Percentiles rank a stretch among this genome's conserved stretches.
These are phyloP conservation scores for Monodelphis domestica DNA, from an alignment of 2,797 vertebrate genomes.

Conservation along the genomic window DNA sequence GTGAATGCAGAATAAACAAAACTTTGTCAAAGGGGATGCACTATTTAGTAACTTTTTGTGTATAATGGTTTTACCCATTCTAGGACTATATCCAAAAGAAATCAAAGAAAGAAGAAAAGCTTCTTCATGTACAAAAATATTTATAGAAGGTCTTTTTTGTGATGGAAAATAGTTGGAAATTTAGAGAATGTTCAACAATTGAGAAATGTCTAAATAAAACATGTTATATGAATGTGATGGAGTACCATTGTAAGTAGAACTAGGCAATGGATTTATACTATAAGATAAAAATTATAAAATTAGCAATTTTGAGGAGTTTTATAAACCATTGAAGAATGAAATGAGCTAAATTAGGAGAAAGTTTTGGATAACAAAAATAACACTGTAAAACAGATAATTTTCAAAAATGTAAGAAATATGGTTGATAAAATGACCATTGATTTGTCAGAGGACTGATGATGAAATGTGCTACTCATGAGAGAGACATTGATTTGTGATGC, in stretches of 20 bases:
- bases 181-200: not conserved
- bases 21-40: not conserved
- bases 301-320: too few relatives aligned
- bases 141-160: not conserved
- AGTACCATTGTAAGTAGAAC: not conserved
- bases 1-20: too few relatives aligned
- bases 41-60: too few relatives aligned
- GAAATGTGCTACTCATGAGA: too few relatives aligned
- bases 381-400: not conserved
- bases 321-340: not conserved
- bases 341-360: not conserved
- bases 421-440: too few relatives aligned
- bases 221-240: not conserved
- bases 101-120: not conserved
- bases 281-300: too few relatives aligned
- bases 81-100: not conserved
- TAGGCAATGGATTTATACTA: not conserved
- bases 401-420: not conserved
- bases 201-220: not conserved
- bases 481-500: too few relatives aligned
- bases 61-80: not conserved
- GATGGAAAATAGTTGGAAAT: not conserved
- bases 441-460: too few relatives aligned
- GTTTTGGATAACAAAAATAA: not conserved
- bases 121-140: not conserved